Evolutionary conservation across 2,797 vertebrate genomes (phyloP), one percentile per base, ranked within the genome.

Genomic region (Poliocrania exsul): DNA sequence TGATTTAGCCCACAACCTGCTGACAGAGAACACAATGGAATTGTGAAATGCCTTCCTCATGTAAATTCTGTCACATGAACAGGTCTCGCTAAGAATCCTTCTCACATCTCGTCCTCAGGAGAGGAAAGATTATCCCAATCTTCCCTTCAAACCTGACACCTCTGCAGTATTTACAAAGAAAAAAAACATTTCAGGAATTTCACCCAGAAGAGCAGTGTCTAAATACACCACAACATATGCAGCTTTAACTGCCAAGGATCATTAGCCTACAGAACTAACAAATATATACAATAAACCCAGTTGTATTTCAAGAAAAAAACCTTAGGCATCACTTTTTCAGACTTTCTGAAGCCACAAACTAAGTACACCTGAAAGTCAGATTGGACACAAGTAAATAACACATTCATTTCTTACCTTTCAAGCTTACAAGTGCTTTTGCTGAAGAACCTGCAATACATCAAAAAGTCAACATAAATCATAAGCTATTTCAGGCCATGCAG

Each of bases 401-500:
- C 67, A 49, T 64, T 33, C 19, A 77, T 89, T 95, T 97, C 97
- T 96, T 98, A 99, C 99, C 99, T 99, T 99, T 99, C 72, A 99
- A 98, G 97, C 99, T 99, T 97, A 99, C 99, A 86, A 99, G 99
- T 72, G 99, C 99, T 98, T 99, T 99, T 95, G 99, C 99, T 73
- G 99, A 99, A 96, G 99, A 99, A 98, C 99, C 99, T 99, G 95
- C 53, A 98, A 97, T 93, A 93, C 47, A 87, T 88, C 66, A 95
- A 93, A 92, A 97, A 94, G 81, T 81, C 49, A 86, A 88, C 64
- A 90, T 95, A 75, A 87, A 89, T 89, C n/a, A n/a, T 10, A 91
- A 85, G 64, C 20, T 88, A 71, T 86, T 91, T 89, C 53, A 94
- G 75, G 87, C 9, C 29, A 72, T 33, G 46, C 51, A 89, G 26